A percentile compares a stretch with the other conserved stretches of the same genome.
Evolutionary conservation across 2,888 invertebrate genomes (phyloP).

Genomic region (Punctoribates punctum): DNA sequence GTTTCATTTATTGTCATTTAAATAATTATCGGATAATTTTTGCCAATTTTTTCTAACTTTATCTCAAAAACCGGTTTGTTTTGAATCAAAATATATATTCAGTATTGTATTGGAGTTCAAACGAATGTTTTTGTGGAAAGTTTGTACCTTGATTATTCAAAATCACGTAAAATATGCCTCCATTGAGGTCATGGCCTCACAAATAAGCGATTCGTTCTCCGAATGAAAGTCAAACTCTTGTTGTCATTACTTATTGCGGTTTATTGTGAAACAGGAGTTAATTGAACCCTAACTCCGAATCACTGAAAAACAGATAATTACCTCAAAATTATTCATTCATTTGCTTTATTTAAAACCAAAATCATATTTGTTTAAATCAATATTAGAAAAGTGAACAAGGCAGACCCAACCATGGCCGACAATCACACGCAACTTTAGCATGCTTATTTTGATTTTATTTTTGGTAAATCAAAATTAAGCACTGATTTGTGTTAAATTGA

Average conservation of each 20-base stretch:
- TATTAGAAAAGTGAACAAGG: too few species aligned
- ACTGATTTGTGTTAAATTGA: too few species aligned
- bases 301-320: neutral
- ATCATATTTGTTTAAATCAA: too few species aligned
- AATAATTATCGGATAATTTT: too few species aligned
- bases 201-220: neutral
- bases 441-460: too few species aligned
- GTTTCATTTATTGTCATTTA: too few species aligned
- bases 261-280: neutral
- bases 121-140: neutral
- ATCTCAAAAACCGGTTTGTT: neutral
- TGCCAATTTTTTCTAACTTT: too few species aligned
- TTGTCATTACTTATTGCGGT: neutral
- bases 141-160: neutral
- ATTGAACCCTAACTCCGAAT: neutral
- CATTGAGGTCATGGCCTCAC: neutral
- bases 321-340: too few species aligned
- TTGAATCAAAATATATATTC: neutral
- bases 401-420: too few species aligned
- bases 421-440: too few species aligned
- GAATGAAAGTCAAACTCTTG: neutral
- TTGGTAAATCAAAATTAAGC: too few species aligned
- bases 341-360: too few species aligned
- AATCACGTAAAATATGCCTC: neutral
- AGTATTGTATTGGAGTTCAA: neutral